A percentile compares a stretch with the other conserved stretches of the same genome.
Conservation (phyloP, 2,797 vertebrate genomes). For the Mormyrus proboscirostris region DNA sequence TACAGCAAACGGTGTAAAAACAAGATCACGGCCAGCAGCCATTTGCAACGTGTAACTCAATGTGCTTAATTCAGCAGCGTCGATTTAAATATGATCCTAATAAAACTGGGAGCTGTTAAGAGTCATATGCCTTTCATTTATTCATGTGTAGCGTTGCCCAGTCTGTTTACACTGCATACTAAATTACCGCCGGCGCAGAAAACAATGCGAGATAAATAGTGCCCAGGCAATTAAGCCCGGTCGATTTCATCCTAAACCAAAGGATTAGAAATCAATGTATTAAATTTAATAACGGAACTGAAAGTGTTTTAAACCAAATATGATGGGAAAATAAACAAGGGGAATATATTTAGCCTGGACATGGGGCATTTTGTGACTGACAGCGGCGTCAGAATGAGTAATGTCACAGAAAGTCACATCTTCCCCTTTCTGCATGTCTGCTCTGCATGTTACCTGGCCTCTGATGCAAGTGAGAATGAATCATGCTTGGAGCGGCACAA, state of each 20-base stretch:
- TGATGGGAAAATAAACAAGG: not conserved
- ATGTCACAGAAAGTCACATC: constrained; percentile 19
- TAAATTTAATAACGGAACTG: not conserved
- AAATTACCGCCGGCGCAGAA: not conserved
- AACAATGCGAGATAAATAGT: not conserved
- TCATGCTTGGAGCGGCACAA: not conserved
- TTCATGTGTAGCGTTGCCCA: not conserved
- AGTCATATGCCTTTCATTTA: not conserved
- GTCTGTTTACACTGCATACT: constrained; percentile 3
- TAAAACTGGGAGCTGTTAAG: not conserved
- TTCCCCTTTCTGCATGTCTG: not conserved
- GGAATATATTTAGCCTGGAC: not conserved
- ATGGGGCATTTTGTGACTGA: not conserved
- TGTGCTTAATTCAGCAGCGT: not conserved
- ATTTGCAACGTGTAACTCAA: not conserved
- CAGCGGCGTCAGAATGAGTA: constrained; percentile 17
- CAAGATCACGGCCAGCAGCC: not conserved
- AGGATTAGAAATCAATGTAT: not conserved
- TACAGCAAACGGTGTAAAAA: not conserved
- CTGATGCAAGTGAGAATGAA: constrained; percentile 24
- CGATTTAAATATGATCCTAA: not conserved
- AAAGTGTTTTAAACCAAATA: not conserved
- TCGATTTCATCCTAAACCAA: not conserved
- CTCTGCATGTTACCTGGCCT: constrained; percentile 6
- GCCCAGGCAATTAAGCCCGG: not conserved